Evolutionary conservation across 2,888 invertebrate species (phyloP), one percentile per base, ranked within the genome.

Genomic region (Melipona bicolor): DNA sequence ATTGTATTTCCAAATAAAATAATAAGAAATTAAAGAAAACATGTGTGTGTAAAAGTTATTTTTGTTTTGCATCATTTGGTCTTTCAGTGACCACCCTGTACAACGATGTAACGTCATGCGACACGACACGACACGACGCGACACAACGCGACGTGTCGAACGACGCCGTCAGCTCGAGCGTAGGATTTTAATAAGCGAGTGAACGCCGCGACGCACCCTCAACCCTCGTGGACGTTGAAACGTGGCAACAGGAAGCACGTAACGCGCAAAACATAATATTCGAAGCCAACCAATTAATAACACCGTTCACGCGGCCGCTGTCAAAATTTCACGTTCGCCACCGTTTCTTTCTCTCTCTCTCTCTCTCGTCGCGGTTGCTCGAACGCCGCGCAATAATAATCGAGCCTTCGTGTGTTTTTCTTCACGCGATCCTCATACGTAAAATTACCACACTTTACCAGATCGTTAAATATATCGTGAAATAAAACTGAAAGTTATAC

Each of bases 141-240:
- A 43, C 17, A n/a, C 70, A 36, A 24, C 17, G 11, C 19, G 43
- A 24, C 19, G 49, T n/a, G 67, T 64, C 52, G 49, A 75, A 70
- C 70, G 69, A 50, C 50, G 24, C 15, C 59, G 62, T 24, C 69
- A 64, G 36, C 15, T 71, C 69, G 43, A 36, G 62, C 77, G 83
- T 69, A 54, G 52, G 70, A 84, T 84, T 83, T 84, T 84, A 84
- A 83, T 84, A 83, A 84, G 77, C 71, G 56, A 43, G n/a, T 54
- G 62, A 77, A 54, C 74, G 67, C 21, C 17, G 50, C 70, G 65
- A 27, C 27, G 56, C 21, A 9, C 36, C 1, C 9, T 36, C 36
- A 36, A 36, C 32, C n/a, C 3, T 2, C 4, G 49, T 36, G 68
- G 21, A 50, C 72, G 69, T 65, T 32, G 65, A 72, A 72, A 65